Percentiles rank a stretch among this genome's conserved stretches.
phyloP scores from a whole-genome alignment of 2,113 vertebrate species.

The Lota lota region DNA sequence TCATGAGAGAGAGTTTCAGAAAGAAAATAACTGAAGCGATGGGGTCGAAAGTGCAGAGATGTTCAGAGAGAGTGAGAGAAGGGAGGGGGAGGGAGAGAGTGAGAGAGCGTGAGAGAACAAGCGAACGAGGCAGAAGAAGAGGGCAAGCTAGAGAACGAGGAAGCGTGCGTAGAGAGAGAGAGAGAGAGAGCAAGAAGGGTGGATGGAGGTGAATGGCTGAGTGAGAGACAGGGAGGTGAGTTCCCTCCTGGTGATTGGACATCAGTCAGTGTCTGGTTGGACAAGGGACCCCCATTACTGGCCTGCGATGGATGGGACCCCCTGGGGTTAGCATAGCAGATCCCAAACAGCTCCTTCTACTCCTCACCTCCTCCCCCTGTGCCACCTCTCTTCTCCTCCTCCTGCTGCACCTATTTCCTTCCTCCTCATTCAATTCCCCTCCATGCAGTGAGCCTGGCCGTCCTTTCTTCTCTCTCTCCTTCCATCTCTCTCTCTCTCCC shows the following conservation, averaged over 20 bases:
- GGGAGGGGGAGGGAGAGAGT: neutral
- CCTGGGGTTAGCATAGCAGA: neutral
- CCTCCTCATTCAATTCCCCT: neutral
- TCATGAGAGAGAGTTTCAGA: too few species aligned
- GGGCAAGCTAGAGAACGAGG: neutral
- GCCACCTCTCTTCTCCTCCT: too few species aligned
- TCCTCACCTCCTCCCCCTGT: too few species aligned
- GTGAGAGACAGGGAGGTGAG: neutral
- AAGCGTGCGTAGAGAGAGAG: constrained; percentile 2
- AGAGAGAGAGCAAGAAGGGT: neutral
- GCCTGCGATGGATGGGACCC: constrained; percentile 8
- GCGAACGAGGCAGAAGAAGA: neutral
- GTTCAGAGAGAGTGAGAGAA: too few species aligned
- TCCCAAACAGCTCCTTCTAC: too few species aligned
- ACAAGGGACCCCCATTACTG: neutral
- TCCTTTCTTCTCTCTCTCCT: neutral
- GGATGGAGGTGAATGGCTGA: neutral
- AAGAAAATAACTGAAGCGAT: too few species aligned
- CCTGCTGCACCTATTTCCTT: neutral
- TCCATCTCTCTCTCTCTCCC: neutral
- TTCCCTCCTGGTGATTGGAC: neutral
- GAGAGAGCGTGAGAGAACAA: neutral
- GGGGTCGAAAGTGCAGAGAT: too few species aligned
- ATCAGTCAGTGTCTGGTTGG: constrained; percentile 19
- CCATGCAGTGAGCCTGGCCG: neutral